Evolutionary conservation across 2,888 invertebrate species (phyloP).

Genomic region (Pedicia rivosa): DNA sequence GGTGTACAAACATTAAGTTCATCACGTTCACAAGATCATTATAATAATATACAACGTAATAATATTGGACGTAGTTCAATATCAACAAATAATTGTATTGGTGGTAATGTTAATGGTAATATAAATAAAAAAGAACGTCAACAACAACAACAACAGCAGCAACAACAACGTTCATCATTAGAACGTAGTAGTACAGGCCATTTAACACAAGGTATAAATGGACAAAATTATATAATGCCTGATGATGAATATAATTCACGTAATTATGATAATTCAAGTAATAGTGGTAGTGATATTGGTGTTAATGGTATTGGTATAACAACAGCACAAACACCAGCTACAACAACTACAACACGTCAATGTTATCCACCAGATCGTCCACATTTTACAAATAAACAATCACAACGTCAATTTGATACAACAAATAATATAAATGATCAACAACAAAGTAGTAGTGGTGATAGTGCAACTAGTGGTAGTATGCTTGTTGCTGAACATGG

Average conservation of each 20-base stretch:
- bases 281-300: constrained; percentile 6
- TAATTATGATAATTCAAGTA: not conserved
- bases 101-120: no score
- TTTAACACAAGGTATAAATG: not conserved
- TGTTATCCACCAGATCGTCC: constrained; percentile 22
- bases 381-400: constrained; percentile 24
- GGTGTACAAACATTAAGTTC: constrained; percentile 18
- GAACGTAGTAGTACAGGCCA: no score
- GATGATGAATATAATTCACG: not conserved
- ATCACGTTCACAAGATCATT: constrained; percentile 9
- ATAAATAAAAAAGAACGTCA: not conserved
- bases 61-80: not conserved
- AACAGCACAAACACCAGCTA: constrained; percentile 5
- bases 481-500: constrained; percentile 87
- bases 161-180: constrained; percentile 5
- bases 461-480: constrained; percentile 41
- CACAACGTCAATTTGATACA: no score
- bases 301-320: constrained; percentile 8
- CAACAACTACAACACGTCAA: constrained; percentile 10
- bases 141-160: constrained; percentile 3
- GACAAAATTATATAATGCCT: not conserved
- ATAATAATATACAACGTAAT: constrained; percentile 1
- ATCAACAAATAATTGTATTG: not conserved
- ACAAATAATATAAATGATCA: constrained; percentile 27
- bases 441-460: constrained; percentile 34